These are phyloP conservation scores for Rhinolophus sinicus DNA, from an alignment of 2,113 vertebrate genomes.

Conservation along the genomic window DNA sequence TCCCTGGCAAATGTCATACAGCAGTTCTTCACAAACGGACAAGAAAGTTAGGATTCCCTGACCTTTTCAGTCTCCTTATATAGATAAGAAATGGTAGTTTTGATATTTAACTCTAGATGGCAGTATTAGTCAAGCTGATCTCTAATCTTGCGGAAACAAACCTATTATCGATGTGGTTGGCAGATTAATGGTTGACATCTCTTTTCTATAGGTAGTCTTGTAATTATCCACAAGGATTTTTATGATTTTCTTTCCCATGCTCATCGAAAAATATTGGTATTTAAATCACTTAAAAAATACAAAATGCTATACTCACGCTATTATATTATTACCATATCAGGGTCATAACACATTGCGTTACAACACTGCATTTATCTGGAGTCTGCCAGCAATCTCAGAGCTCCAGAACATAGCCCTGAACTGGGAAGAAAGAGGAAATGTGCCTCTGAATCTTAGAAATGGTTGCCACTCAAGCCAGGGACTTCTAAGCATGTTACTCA, in stretches of 20 bases:
- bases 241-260: background rate
- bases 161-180: background rate
- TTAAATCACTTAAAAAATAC: conserved; percentile 13
- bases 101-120: conserved; percentile 57
- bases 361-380: background rate
- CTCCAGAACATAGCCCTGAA: background rate
- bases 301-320: background rate
- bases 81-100: conserved; percentile 12
- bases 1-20: background rate
- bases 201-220: background rate
- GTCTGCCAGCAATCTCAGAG: background rate
- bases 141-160: background rate
- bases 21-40: background rate
- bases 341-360: background rate
- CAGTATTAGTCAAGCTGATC: background rate
- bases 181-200: background rate
- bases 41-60: background rate
- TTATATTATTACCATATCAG: background rate
- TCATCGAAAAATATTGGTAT: background rate
- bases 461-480: background rate
- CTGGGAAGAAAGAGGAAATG: background rate
- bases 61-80: background rate
- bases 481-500: background rate
- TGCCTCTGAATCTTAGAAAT: background rate
- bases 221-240: background rate